Evolutionary conservation across 2,888 invertebrate species (phyloP), one percentile per base, ranked within the genome.

Genomic region (Erebia palarica): DNA sequence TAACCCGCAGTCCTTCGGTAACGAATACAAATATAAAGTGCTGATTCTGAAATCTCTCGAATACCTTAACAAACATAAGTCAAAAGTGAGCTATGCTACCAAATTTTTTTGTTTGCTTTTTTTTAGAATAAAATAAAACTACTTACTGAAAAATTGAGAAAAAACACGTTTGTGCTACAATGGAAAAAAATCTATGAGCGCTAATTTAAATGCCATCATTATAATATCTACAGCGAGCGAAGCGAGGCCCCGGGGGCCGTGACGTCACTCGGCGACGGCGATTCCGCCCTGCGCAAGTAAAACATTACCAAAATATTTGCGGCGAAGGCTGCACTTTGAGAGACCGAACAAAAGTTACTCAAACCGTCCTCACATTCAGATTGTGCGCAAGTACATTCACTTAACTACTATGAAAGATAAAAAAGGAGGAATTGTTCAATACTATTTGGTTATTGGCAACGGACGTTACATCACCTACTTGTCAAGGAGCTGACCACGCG

Each of bases 241-340:
- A 77, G 83, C 81, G 78, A 75, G 76, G 36, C 36, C 36, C 36
- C 36, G 36, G 1, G 36, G 36, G 78, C 51, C 55, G 76, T 16
- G 51, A 27, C 61, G 78, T 77, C 75, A 59, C 70, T 76, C 79
- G 79, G 74, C 76, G 79, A 75, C 76, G 77, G 78, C 76, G 78
- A 76, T 75, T 71, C 75, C 73, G 61, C 64, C 63, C 73, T 68
- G 77, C 77, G 81, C 77, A 82, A 84, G 82, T 86, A 88, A 87
- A 89, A 86, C 71, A 82, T 88, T 89, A 91, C 90, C 90, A 88
- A 92, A 91, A 91, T 90, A 91, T 90, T 85, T 86, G 89, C 90
- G 89, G 72, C 74, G 89, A 75, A 78, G 77, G 72, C 90, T 85
- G 88, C 89, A 82, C 83, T 87, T 87, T 75, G 74, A 79, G 76